A percentile compares a stretch with the other conserved stretches of the same genome.
Evolutionary conservation across 2,797 vertebrate species (phyloP).

Genomic region (Pogonophryne albipinna): DNA sequence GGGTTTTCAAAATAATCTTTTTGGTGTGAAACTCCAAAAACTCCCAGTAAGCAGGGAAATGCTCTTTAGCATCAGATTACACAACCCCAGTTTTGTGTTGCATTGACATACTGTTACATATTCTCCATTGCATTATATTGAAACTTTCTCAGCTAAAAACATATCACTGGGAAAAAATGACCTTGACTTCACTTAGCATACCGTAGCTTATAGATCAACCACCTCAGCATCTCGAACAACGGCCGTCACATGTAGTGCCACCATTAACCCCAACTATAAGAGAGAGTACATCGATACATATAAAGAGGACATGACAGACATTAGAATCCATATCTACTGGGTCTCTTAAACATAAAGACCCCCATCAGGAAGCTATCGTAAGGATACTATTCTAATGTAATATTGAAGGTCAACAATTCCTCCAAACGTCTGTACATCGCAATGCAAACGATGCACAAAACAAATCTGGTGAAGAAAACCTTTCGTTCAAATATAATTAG

Average conservation of each 20-base stretch:
- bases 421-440: no score
- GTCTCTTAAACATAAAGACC: not conserved
- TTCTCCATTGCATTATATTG: constrained; percentile 8
- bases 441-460: no score
- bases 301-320: not conserved
- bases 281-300: not conserved
- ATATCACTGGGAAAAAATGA: constrained; percentile 1
- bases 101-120: constrained; percentile 13
- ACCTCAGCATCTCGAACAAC: constrained; percentile 7
- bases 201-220: constrained; percentile 17
- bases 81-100: constrained; percentile 15
- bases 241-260: not conserved
- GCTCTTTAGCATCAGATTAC: constrained; percentile 17
- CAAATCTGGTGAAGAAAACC: no score
- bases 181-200: not conserved
- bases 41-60: constrained; percentile 40
- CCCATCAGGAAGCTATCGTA: not conserved
- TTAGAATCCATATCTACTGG: constrained; percentile 9
- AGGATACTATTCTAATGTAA: not conserved
- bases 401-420: not conserved
- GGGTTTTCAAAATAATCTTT: constrained; percentile 37
- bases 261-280: not conserved
- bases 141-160: not conserved
- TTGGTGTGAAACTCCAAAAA: constrained; percentile 24
- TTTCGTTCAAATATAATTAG: not conserved